A percentile compares a stretch with the other conserved stretches of the same genome.
Conservation (phyloP, 2,888 invertebrate species). For the Zaprionus bogoriensis region DNA sequence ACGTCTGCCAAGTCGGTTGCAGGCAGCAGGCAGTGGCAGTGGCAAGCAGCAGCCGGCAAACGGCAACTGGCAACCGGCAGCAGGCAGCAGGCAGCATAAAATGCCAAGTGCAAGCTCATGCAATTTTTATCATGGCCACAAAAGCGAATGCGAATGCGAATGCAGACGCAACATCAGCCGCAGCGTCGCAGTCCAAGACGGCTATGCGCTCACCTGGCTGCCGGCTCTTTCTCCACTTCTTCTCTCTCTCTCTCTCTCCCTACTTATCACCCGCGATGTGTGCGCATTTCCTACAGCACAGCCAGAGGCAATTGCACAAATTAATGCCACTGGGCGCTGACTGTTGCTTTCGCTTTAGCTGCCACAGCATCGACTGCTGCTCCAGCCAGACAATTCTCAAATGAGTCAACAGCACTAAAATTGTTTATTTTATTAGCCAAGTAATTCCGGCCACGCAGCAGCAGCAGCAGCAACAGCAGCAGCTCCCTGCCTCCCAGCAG, state of each 20-base stretch:
- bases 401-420: constrained; percentile 81
- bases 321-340: constrained; percentile 71
- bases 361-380: constrained; percentile 6
- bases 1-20: constrained; percentile 63
- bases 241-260: neutral
- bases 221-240: neutral
- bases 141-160: constrained; percentile 63
- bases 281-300: constrained; percentile 36
- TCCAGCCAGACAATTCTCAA: constrained; percentile 80
- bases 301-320: constrained; percentile 66
- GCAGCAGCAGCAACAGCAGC: constrained; percentile 9
- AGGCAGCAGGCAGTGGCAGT: neutral
- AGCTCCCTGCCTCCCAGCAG: neutral
- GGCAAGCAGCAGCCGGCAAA: neutral
- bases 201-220: constrained; percentile 1
- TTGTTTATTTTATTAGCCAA: constrained; percentile 80
- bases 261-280: constrained; percentile 37
- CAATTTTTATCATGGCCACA: constrained; percentile 76
- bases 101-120: constrained; percentile 79
- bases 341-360: constrained; percentile 41
- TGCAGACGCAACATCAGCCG: constrained; percentile 55
- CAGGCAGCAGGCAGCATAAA: constrained; percentile 59
- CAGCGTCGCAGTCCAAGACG: constrained; percentile 11
- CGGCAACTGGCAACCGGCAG: neutral
- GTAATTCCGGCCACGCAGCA: constrained; percentile 46